A percentile compares a stretch with the other conserved stretches of the same genome.
These are phyloP conservation scores for Struthidea cinerea DNA, from an alignment of 2,113 vertebrate genomes.

Conservation along the genomic window DNA sequence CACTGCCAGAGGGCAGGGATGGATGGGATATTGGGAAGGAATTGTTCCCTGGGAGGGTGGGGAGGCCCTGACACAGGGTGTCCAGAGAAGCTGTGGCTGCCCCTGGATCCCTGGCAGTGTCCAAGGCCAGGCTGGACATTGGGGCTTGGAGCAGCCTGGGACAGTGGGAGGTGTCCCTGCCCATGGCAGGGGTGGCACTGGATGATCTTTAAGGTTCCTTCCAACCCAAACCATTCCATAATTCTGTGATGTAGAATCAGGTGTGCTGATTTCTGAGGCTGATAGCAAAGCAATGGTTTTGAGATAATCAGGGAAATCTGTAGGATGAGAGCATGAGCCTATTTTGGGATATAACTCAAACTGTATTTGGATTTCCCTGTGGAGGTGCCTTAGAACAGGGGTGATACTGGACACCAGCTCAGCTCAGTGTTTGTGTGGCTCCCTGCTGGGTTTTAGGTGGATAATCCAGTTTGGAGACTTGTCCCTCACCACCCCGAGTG, in stretches of 20 bases:
- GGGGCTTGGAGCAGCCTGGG: not conserved
- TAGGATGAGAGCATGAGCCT: fast-evolving
- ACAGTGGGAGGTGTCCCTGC: not conserved
- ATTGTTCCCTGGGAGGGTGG: not conserved
- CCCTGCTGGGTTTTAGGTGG: not conserved
- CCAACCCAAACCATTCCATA: not conserved
- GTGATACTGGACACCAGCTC: not conserved
- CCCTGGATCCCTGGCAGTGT: not conserved
- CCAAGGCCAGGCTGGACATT: not conserved
- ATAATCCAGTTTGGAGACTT: not conserved
- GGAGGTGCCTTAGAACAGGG: fast-evolving
- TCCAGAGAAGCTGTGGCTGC: not conserved
- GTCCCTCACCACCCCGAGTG: fast-evolving
- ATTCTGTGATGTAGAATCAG: not conserved
- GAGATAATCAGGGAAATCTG: not conserved
- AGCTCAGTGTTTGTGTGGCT: fast-evolving
- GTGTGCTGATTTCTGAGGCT: not conserved
- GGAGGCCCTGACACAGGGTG: not conserved
- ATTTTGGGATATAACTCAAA: not conserved
- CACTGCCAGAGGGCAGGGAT: not conserved
- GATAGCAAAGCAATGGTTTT: not conserved
- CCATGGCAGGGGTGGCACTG: not conserved
- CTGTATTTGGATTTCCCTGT: not conserved
- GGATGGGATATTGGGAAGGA: not conserved
- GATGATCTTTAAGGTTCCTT: fast-evolving